Percentiles rank a stretch among this genome's conserved stretches.
Evolutionary conservation across 2,797 vertebrate genomes (phyloP).

Genomic region (Sebastes matsubarae): DNA sequence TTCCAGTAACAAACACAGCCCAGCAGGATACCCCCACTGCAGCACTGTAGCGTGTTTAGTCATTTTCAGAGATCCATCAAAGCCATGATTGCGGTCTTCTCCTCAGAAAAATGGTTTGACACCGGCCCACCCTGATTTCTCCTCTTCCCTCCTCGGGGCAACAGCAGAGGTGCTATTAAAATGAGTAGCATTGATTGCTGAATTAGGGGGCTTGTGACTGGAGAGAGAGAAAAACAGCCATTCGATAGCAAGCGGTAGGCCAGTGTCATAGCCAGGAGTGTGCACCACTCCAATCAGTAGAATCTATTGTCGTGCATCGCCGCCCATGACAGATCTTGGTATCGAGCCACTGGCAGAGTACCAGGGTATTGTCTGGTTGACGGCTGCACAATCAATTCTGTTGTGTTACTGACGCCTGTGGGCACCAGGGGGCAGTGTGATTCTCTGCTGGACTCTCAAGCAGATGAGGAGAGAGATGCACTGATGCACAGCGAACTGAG

Average conservation of each 20-base stretch:
- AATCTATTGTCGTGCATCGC: slow-evolving; percentile 80
- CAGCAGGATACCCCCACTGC: background rate
- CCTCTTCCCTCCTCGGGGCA: slow-evolving; percentile 42
- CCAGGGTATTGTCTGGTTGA: slow-evolving; percentile 77
- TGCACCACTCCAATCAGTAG: slow-evolving; percentile 78
- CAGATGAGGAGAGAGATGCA: slow-evolving; percentile 41
- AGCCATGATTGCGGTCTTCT: slow-evolving; percentile 46
- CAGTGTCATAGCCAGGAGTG: slow-evolving; percentile 74
- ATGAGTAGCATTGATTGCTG: slow-evolving; percentile 79
- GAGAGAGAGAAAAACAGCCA: slow-evolving; percentile 69
- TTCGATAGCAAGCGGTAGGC: slow-evolving; percentile 67
- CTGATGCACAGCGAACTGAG: slow-evolving; percentile 49
- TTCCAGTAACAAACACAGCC: background rate
- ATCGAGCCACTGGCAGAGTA: slow-evolving; percentile 80
- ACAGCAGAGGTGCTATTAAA: slow-evolving; percentile 68
- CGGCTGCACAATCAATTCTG: slow-evolving; percentile 71
- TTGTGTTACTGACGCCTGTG: slow-evolving; percentile 1
- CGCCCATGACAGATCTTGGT: slow-evolving; percentile 79
- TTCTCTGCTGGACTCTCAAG: slow-evolving; percentile 61
- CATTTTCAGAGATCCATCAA: slow-evolving; percentile 28
- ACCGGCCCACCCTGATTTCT: slow-evolving; percentile 39
- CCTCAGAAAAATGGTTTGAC: slow-evolving; percentile 55
- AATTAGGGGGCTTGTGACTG: slow-evolving; percentile 71
- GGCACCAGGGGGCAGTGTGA: slow-evolving; percentile 82
- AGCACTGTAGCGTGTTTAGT: background rate